A percentile compares a stretch with the other conserved stretches of the same genome.
Evolutionary conservation across 2,888 invertebrate species (phyloP).

Genomic region (Ephialtes manifestator): DNA sequence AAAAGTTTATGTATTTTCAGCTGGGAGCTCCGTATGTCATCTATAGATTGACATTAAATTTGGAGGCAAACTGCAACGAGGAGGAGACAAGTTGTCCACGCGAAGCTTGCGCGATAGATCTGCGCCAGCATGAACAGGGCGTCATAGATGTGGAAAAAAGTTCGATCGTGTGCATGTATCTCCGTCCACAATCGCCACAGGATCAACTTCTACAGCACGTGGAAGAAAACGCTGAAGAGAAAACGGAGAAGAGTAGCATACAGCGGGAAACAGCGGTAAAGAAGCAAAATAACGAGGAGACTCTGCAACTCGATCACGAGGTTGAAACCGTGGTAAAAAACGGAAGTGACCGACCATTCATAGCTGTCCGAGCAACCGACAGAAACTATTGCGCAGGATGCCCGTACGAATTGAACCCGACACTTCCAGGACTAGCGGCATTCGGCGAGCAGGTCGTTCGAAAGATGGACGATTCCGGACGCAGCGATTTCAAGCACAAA

Average conservation of each 20-base stretch:
- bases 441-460: constrained; percentile 78
- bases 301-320: constrained; percentile 79
- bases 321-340: constrained; percentile 77
- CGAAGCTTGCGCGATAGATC: constrained; percentile 80
- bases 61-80: constrained; percentile 79
- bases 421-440: constrained; percentile 79
- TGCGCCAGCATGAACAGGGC: constrained; percentile 78
- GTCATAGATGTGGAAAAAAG: constrained; percentile 75
- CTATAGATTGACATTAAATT: constrained; percentile 80
- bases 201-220: constrained; percentile 65
- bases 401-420: constrained; percentile 82
- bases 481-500: constrained; percentile 81
- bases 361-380: constrained; percentile 79
- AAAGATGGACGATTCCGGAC: constrained; percentile 79
- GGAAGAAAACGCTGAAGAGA: constrained; percentile 67
- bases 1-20: too few relatives aligned
- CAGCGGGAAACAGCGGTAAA: constrained; percentile 44
- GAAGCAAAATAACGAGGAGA: constrained; percentile 48
- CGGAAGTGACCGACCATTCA: constrained; percentile 81
- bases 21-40: constrained; percentile 76
- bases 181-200: constrained; percentile 75
- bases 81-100: constrained; percentile 75
- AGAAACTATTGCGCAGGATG: constrained; percentile 83
- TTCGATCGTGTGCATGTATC: constrained; percentile 81
- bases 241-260: constrained; percentile 12